Base-by-base conservation (phyloP, 2,113 vertebrate genomes). In the Menidia beryllina region DNA sequence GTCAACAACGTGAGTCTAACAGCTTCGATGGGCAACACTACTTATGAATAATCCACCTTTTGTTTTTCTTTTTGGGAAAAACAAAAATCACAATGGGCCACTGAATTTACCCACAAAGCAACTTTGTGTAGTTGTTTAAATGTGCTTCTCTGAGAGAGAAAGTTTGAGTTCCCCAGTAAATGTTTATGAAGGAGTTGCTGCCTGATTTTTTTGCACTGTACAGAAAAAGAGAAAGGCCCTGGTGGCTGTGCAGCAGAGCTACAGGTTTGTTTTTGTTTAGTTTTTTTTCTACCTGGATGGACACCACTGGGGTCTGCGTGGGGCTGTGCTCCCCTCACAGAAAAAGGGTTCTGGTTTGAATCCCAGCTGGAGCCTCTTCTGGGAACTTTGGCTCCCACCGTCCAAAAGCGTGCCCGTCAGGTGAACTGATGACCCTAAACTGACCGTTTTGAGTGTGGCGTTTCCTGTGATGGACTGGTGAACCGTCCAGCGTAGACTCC, bases 201-300 rank as follows among this genome's bases (percentile, higher is more conserved):
- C 23, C 12, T 11, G 14, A 49, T 26, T 1, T 26, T 1, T 55
- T 20, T 25, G 21, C 27, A 67, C 14, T 14, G 13, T 45, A 14
- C 48, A 52, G 41, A 69, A 21, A 21, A 79, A 12, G 52, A 55
- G 12, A n/a, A n/a, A n/a, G n/a, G n/a, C n/a, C n/a, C n/a, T n/a
- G n/a, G n/a, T n/a, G n/a, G n/a, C n/a, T n/a, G n/a, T n/a, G n/a
- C n/a, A 30, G 30, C 49, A 53, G 15, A 13, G 13, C 38, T 11
- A 24, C 24, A 74, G 19, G 48, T 34, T 19, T 26, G 23, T 70
- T 60, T 51, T 51, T 65, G 67, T 63, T 78, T 73, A 49, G 41
- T 49, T 51, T 2, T 20, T 26, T 49, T 51, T 2, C 23, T 26
- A 24, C 62, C 75, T 27, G 5, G 3, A 41, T n/a, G 12, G 47